Evolutionary conservation across 2,797 vertebrate species (phyloP).

Genomic region (Chaunax sp.): DNA sequence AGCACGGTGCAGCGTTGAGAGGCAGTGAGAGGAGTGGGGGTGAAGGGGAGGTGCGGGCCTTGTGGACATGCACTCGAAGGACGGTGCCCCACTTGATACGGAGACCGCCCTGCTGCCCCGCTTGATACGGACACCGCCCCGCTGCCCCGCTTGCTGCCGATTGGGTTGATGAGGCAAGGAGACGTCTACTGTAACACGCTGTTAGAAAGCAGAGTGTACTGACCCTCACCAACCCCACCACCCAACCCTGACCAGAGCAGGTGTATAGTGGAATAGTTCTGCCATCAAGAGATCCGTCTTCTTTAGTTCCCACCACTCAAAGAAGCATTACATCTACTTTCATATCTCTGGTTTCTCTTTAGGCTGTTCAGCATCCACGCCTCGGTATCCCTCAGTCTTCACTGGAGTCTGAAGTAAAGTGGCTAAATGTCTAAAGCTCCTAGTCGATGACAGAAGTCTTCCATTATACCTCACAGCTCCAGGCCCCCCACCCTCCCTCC

Average conservation of each 20-base stretch:
- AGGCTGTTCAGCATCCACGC: neutral
- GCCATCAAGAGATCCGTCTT: constrained; percentile 29
- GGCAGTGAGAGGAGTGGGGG: constrained; percentile 28
- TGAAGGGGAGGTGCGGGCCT: constrained; percentile 34
- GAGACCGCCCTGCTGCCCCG: constrained; percentile 62
- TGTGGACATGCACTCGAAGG: constrained; percentile 26
- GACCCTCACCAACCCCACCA: constrained; percentile 48
- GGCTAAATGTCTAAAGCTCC: neutral
- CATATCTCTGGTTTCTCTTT: no score
- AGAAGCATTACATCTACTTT: no score
- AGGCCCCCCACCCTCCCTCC: constrained; percentile 16
- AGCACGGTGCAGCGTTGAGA: constrained; percentile 52
- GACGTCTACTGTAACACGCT: constrained; percentile 82
- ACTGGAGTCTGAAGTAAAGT: neutral
- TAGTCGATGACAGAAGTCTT: constrained; percentile 60
- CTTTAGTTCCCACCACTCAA: neutral
- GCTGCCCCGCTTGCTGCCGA: no score
- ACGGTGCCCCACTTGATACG: constrained; percentile 67
- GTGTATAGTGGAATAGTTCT: constrained; percentile 55
- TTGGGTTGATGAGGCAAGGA: constrained; percentile 62
- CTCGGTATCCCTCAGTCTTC: no score
- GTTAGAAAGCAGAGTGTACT: constrained; percentile 83
- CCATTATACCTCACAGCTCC: constrained; percentile 57
- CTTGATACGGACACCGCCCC: constrained; percentile 66
- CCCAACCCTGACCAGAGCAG: constrained; percentile 42